A percentile compares a stretch with the other conserved stretches of the same genome.
These are phyloP conservation scores for Sylvia atricapilla DNA, from an alignment of 2,113 vertebrate species.

Conservation along the genomic window DNA sequence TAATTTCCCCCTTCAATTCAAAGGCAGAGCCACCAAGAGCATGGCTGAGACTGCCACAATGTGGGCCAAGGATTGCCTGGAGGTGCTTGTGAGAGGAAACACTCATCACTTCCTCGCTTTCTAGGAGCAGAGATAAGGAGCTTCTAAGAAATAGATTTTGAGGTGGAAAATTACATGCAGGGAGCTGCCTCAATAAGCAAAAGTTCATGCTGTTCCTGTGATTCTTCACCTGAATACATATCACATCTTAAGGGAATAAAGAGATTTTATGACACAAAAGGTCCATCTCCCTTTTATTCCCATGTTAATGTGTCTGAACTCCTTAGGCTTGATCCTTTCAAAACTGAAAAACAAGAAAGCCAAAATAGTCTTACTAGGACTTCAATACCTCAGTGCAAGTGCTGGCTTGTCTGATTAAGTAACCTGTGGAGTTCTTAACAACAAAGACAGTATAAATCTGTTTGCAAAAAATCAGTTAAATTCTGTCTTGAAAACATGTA, in stretches of 20 bases:
- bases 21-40: neutral
- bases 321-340: neutral
- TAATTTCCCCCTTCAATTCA: neutral
- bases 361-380: neutral
- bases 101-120: neutral
- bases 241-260: neutral
- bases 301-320: neutral
- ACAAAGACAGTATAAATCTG: neutral
- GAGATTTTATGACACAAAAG: neutral
- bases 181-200: neutral
- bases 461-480: neutral
- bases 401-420: slow-evolving; percentile 43
- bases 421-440: slow-evolving; percentile 28
- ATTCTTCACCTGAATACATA: neutral
- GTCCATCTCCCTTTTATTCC: neutral
- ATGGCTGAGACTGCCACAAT: neutral
- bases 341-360: neutral
- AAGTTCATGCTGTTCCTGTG: neutral
- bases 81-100: neutral
- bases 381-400: slow-evolving; percentile 23
- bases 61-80: neutral
- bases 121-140: neutral
- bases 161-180: neutral
- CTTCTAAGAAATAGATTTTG: neutral
- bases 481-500: neutral